Evolutionary conservation across 2,113 vertebrate species (phyloP).

Genomic region (Boleophthalmus pectinirostris): DNA sequence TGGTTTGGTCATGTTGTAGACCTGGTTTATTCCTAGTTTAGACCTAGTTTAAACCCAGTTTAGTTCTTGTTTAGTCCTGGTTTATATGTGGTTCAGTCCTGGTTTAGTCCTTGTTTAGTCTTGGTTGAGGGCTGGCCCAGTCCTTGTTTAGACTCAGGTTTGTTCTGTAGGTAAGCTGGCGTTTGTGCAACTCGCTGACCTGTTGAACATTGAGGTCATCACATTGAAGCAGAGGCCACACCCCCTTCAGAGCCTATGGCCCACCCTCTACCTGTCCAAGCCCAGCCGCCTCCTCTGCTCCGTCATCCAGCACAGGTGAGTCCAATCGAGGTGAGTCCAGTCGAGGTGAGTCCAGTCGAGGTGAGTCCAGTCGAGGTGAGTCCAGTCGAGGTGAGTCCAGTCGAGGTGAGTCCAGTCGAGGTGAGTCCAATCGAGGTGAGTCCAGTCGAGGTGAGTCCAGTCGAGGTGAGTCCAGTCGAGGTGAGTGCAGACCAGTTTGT

Average conservation of each 20-base stretch:
- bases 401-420: no score
- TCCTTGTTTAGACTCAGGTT: neutral
- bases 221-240: constrained; percentile 82
- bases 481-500: no score
- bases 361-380: constrained; percentile 76
- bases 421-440: constrained; percentile 76
- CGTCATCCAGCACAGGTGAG: constrained; percentile 84
- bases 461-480: no score
- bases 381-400: neutral
- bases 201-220: constrained; percentile 92
- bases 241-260: constrained; percentile 75
- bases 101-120: neutral
- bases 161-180: constrained; percentile 79
- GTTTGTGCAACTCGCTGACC: constrained; percentile 88
- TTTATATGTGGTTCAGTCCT: neutral
- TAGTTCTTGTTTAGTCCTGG: neutral
- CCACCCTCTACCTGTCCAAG: constrained; percentile 75
- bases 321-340: neutral
- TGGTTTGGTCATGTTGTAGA: neutral
- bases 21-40: neutral
- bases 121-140: neutral
- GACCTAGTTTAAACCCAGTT: neutral
- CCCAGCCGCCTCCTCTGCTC: constrained; percentile 78
- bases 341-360: no score
- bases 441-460: neutral